Evolutionary conservation across 2,888 invertebrate species (phyloP), one percentile per base, ranked within the genome.

Genomic region (Trissoscelio sp.): DNA sequence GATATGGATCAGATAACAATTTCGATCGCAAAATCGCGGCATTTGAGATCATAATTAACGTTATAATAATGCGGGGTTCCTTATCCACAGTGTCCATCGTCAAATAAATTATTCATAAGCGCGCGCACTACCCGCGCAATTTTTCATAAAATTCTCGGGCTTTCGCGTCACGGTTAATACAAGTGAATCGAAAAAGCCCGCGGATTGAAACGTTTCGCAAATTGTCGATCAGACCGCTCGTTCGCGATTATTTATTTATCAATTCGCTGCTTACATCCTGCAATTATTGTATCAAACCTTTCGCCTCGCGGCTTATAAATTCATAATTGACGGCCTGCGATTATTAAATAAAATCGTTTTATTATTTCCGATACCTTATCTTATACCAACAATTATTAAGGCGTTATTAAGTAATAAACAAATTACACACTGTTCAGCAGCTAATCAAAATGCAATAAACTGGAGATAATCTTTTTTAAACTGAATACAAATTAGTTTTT

Each of bases 81-180:
- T 84, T 89, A 89, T 89, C 88, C 87, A 67, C 78, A 53, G 73
- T 83, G 81, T 84, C 84, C 87, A 88, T 89, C 88, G 85, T 57
- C 81, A 74, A 82, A 89, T 89, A 85, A 87, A 89, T 90, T 89
- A 89, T 90, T 90, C 89, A 89, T 89, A 85, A 86, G 53, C 31
- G 28, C 44, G 34, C 57, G 46, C n/a, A 18, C 28, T 28, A 12
- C 6, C 7, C 28, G 51, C 51, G 9, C n/a, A 11, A 53, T 34
- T 34, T 57, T 57, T 39, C n/a, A 20, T n/a, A 5, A 20, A 39
- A 20, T 39, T 20, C 55, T n/a, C 44, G 42, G n/a, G 66, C 62
- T 37, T 48, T 11, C 11, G 39, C n/a, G 39, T 39, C 16, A 2
- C 37, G 3, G 24, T n/a, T n/a, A n/a, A n/a, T n/a, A n/a, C n/a